Evolutionary conservation across 2,113 vertebrate genomes (phyloP), one percentile per base, ranked within the genome.

Genomic region (Panurus biarmicus): DNA sequence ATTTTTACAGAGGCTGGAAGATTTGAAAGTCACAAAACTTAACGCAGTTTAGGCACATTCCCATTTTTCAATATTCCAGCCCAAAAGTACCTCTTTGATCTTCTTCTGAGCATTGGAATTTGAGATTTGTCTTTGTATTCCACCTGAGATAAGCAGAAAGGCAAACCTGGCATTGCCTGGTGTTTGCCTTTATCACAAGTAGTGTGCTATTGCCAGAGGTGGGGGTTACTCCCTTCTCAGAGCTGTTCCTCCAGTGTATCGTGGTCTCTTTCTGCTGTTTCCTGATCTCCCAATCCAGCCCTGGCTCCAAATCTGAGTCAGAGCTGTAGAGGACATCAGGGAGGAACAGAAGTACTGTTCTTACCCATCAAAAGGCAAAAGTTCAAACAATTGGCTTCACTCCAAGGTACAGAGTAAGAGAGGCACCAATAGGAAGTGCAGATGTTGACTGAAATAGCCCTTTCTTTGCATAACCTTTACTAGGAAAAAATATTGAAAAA

Each of bases 351-450:
- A 97, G 18, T 40, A 56, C 60, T 92, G 45, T 29, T 91, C 85
- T 65, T 70, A 77, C 76, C 87, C 75, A 96, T 94, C 87, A 92
- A 93, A 95, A 93, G 64, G 54, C 91, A 45, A 79, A 96, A 94
- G 93, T 95, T 96, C 69, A 91, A 95, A 96, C 38, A 67, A 9
- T 50, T 93, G 94, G 86, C 88, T 74, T 69, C 24, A 3, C 64
- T 92, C 94, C 85, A 85, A 85, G 89, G 72, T 25, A 36, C 65
- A 44, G 86, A 90, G 66, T 58, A n/a, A 78, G 75, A 69, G 77
- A 87, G 40, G 65, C 36, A 92, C 42, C 90, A 33, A 67, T 42
- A 85, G 69, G 88, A 96, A 93, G 83, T 5, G 21, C 31, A 71
- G 36, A 48, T 48, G 36, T 62, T 94, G 65, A 31, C 58, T 71